Percentiles rank a stretch among this genome's conserved stretches.
These are phyloP conservation scores for Tridacna crocea DNA, from an alignment of 2,888 invertebrate genomes.

Conservation along the genomic window DNA sequence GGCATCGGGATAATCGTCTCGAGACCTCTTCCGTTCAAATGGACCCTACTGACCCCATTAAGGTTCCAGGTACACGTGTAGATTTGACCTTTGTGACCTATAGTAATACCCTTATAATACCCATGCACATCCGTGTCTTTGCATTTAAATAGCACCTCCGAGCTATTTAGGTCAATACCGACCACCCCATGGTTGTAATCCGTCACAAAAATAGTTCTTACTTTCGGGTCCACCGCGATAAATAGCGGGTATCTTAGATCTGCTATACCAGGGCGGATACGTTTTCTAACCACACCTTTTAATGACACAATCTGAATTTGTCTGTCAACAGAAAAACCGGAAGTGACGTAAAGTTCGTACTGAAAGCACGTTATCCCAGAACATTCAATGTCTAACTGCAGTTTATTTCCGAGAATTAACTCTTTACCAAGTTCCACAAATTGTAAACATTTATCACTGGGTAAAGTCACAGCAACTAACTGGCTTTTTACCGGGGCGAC, in stretches of 20 bases:
- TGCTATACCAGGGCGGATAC: constrained; percentile 52
- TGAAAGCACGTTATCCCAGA: constrained; percentile 56
- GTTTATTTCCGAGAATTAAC: constrained; percentile 40
- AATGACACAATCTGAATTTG: constrained; percentile 53
- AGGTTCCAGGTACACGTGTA: constrained; percentile 60
- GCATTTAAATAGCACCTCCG: constrained; percentile 57
- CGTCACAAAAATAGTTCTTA: constrained; percentile 52
- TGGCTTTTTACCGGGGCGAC: constrained; percentile 35
- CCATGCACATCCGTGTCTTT: constrained; percentile 60
- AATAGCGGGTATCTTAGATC: constrained; percentile 59
- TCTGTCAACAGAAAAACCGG: constrained; percentile 56
- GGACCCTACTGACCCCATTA: constrained; percentile 56
- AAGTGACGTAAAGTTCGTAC: constrained; percentile 58
- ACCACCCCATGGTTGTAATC: constrained; percentile 63
- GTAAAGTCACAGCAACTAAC: constrained; percentile 50
- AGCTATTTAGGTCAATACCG: constrained; percentile 47
- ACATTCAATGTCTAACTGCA: constrained; percentile 55
- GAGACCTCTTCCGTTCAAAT: constrained; percentile 59
- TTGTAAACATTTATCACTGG: constrained; percentile 50
- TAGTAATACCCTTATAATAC: constrained; percentile 58
- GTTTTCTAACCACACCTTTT: constrained; percentile 49
- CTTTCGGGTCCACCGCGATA: constrained; percentile 47
- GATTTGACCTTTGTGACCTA: constrained; percentile 53
- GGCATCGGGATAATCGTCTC: constrained; percentile 63
- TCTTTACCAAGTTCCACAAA: constrained; percentile 48